Evolutionary conservation across 1,140 invertebrate genomes (phyloP).

Genomic region (Ptiloglossa arizonensis): DNA sequence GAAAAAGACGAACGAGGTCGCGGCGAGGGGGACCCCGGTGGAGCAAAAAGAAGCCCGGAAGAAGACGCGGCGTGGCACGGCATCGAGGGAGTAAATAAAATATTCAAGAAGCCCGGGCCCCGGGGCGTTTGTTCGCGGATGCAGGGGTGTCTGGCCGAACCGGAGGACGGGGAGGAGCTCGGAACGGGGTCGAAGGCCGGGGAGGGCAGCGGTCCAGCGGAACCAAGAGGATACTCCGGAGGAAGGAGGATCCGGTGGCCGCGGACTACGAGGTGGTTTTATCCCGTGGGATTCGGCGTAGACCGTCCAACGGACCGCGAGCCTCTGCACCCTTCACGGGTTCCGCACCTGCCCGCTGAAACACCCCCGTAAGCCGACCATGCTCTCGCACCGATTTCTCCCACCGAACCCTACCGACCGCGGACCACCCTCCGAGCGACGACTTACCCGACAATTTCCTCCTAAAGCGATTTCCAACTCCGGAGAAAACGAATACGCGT

Average conservation of each 20-base stretch:
- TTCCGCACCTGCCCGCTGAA: constrained; percentile 41
- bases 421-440: neutral
- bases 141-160: constrained; percentile 62
- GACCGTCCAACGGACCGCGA: neutral
- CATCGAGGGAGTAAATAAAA: constrained; percentile 73
- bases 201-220: constrained; percentile 30
- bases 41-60: constrained; percentile 34
- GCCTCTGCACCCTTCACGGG: neutral
- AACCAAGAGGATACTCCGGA: constrained; percentile 20
- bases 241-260: constrained; percentile 51
- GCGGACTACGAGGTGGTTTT: constrained; percentile 66
- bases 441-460: neutral
- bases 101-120: constrained; percentile 70
- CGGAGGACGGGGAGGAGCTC: constrained; percentile 27
- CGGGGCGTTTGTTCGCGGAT: constrained; percentile 72
- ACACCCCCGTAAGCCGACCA: constrained; percentile 44
- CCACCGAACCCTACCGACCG: neutral
- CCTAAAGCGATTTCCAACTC: constrained; percentile 18
- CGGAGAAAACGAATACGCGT: constrained; percentile 18
- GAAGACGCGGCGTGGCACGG: constrained; percentile 41
- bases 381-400: constrained; percentile 46
- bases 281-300: constrained; percentile 67
- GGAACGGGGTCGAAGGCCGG: neutral
- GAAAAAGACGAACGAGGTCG: constrained; percentile 2
- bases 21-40: neutral